A percentile compares a stretch with the other conserved stretches of the same genome.
Conservation (phyloP, 2,113 vertebrate species). For the Heterotis niloticus region DNA sequence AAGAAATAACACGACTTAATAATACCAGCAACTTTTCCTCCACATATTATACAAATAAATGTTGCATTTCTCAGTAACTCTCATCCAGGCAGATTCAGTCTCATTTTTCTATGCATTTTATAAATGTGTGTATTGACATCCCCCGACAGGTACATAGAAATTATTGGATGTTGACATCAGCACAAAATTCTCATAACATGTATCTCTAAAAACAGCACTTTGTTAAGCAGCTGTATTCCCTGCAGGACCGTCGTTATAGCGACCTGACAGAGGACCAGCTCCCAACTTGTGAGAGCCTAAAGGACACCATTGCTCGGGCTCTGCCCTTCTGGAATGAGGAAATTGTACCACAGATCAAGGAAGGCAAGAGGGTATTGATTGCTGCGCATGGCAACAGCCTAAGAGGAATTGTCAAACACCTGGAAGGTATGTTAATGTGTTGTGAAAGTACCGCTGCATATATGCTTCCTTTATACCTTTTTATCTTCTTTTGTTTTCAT, state of each 20-base stretch:
- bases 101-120: too few relatives aligned
- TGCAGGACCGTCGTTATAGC: constrained; percentile 76
- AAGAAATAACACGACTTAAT: too few relatives aligned
- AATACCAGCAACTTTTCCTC: too few relatives aligned
- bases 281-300: constrained; percentile 78
- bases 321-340: constrained; percentile 85
- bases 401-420: constrained; percentile 80
- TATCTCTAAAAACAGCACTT: not conserved
- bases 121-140: too few relatives aligned
- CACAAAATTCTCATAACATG: not conserved
- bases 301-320: constrained; percentile 81
- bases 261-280: constrained; percentile 80
- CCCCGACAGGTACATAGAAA: too few relatives aligned
- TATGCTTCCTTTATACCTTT: too few relatives aligned
- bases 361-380: constrained; percentile 79
- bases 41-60: too few relatives aligned
- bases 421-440: constrained; percentile 63
- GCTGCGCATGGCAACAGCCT: constrained; percentile 84
- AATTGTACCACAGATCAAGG: constrained; percentile 79
- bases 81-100: too few relatives aligned
- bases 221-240: not conserved
- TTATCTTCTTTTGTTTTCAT: too few relatives aligned
- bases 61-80: too few relatives aligned
- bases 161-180: too few relatives aligned
- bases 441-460: too few relatives aligned